Conservation (phyloP, 64 coral and sea anemone species). For the Pocillopora damicornis region DNA sequence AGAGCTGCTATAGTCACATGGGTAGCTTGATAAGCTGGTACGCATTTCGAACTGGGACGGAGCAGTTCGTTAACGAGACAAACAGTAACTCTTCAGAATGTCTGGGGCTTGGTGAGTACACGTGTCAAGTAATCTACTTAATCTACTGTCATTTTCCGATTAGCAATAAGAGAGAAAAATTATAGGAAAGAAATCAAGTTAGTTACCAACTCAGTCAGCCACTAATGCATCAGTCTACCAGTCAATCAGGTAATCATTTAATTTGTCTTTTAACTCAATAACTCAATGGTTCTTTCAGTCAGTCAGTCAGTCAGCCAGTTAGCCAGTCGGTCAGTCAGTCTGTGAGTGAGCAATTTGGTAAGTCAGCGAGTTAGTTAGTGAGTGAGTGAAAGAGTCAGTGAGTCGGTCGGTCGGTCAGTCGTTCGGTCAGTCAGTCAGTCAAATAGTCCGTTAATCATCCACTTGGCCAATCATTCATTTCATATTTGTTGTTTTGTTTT, state of each 20-base stretch:
- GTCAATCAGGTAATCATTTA: neutral
- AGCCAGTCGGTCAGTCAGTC: neutral
- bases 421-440: neutral
- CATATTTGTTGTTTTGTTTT: neutral
- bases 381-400: neutral
- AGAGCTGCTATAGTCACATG: neutral
- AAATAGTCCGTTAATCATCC: neutral
- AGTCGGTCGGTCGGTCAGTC: neutral
- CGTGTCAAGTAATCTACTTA: no score
- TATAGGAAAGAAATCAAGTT: neutral
- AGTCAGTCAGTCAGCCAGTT: neutral
- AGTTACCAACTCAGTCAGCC: neutral
- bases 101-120: constrained; percentile 7
- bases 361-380: constrained; percentile 8
- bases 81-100: constrained; percentile 9
- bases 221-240: neutral
- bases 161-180: no score
- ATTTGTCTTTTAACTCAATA: neutral
- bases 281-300: neutral
- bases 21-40: constrained; percentile 18
- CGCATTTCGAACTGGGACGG: neutral
- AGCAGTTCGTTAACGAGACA: neutral
- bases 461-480: neutral
- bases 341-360: neutral
- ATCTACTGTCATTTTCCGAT: no score